Evolutionary conservation across 1,140 invertebrate genomes (phyloP), one percentile per base, ranked within the genome.

Genomic region (Nasonia vitripennis): DNA sequence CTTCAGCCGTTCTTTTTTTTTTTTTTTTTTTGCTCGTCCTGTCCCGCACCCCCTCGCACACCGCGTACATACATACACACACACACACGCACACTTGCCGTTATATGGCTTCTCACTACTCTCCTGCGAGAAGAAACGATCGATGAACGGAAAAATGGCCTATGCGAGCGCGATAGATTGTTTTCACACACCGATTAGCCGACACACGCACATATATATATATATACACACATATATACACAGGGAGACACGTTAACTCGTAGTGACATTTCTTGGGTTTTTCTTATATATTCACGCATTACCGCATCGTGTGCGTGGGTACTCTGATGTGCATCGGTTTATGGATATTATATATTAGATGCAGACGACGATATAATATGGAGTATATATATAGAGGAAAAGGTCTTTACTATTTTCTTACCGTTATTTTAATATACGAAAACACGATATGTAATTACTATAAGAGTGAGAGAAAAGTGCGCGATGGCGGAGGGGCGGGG

Each of bases 371-470:
- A 51, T 51, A 27, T 27, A 27, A 17, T 17, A 4, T 37, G 34
- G 0, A 37, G 5, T 37, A 37, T 37, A 37, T 37, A 37, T 37
- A 51, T 51, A 71, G 23, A n/a, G 67, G 41, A n/a, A 77, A 70
- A 51, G 41, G 55, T 78, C 41, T 79, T 79, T n/a, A 73, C 41
- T 84, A 84, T 84, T 84, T 84, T 84, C 78, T 84, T 84, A 79
- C 77, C 55, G 45, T 84, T 84, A 73, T 78, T 84, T 84, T 78
- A 84, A 51, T 68, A 71, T 51, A 67, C 2, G 11, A 55, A 27
- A 27, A 74, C 45, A 62, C 5, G 27, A 74, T 12, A n/a, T 31
- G 31, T 31, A 71, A 71, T 62, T 62, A 62, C 20, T 71, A 71
- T 71, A 31, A 68, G 9, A 68, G 23, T 71, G 12, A 68, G 9